phyloP scores from a whole-genome alignment of 2,797 vertebrate genomes.

The Ptychadena robeensis region DNA sequence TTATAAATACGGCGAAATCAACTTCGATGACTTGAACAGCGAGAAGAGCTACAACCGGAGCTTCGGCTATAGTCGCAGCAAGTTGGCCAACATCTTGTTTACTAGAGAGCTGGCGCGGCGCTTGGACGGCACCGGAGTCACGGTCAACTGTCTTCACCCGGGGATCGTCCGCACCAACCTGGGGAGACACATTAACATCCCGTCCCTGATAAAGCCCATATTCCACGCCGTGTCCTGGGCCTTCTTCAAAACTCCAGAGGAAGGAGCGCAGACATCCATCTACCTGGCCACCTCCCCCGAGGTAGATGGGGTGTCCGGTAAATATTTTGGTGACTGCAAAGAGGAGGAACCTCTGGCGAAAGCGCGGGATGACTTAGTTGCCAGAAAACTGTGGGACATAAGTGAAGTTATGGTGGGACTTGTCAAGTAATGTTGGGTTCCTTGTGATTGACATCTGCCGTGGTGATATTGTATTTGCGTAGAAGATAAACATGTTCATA shows the following conservation, averaged over 20 bases:
- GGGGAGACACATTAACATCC: conserved; percentile 83
- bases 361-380: conserved; percentile 83
- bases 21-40: conserved; percentile 91
- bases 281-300: conserved; percentile 86
- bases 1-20: conserved; percentile 91
- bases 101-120: conserved; percentile 83
- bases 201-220: conserved; percentile 82
- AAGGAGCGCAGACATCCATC: conserved; percentile 86
- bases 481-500: background rate
- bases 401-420: conserved; percentile 93
- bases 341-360: conserved; percentile 85
- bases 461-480: background rate
- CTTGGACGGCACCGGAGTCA: conserved; percentile 83
- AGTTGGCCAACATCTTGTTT: conserved; percentile 90
- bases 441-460: background rate
- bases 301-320: conserved; percentile 82
- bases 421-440: conserved; percentile 72
- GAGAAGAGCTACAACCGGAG: conserved; percentile 84
- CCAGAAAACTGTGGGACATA: conserved; percentile 91
- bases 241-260: conserved; percentile 84
- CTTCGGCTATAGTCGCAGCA: conserved; percentile 86
- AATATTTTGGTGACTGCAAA: conserved; percentile 87
- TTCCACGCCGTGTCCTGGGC: conserved; percentile 85
- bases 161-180: conserved; percentile 90
- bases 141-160: conserved; percentile 85